Conservation (phyloP, 2,113 vertebrate species). For the Recurvirostra avosetta region DNA sequence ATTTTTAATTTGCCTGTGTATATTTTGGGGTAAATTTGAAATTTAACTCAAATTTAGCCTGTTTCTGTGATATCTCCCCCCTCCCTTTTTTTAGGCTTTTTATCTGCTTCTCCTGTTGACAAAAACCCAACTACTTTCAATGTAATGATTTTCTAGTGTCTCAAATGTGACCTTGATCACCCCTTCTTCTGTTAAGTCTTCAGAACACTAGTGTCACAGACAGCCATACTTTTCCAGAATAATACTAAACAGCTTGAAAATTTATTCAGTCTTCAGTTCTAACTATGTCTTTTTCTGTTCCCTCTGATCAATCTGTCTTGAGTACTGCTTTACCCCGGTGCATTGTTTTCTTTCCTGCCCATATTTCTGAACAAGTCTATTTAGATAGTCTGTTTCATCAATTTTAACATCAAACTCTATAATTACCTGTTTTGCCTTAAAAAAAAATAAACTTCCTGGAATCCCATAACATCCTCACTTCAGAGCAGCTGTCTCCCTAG, state of each 20-base stretch:
- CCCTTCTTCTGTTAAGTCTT: background rate
- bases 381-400: conserved; percentile 63
- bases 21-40: background rate
- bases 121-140: background rate
- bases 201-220: background rate
- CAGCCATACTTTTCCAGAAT: background rate
- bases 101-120: background rate
- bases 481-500: conserved; percentile 9
- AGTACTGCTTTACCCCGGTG: background rate
- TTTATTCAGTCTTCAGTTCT: conserved; percentile 44
- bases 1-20: background rate
- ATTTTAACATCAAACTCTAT: conserved; percentile 42
- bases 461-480: background rate
- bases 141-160: background rate
- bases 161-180: conserved; percentile 20
- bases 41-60: background rate
- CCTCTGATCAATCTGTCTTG: conserved; percentile 39
- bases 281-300: background rate
- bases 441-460: background rate
- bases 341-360: conserved; percentile 32
- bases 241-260: conserved; percentile 7
- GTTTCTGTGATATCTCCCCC: background rate
- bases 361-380: conserved; percentile 24
- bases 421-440: conserved; percentile 38
- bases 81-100: background rate